phyloP scores from a whole-genome alignment of 2,888 invertebrate species.

The Epinotia brunnichana region DNA sequence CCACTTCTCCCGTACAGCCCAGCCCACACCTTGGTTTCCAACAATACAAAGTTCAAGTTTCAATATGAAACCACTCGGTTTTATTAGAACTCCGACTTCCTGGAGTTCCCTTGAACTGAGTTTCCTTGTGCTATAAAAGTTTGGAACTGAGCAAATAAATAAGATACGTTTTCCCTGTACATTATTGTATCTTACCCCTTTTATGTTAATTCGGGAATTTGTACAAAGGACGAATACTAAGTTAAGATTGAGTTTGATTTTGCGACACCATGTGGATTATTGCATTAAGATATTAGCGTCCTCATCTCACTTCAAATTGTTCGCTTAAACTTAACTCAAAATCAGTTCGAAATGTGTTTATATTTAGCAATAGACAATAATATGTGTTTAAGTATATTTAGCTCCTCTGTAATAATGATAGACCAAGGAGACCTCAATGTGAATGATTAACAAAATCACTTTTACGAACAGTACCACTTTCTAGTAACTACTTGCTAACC shows the following conservation, averaged over 20 bases:
- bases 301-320: background rate
- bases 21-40: background rate
- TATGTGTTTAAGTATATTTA: no score
- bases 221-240: background rate
- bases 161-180: background rate
- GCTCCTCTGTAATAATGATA: no score
- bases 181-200: background rate
- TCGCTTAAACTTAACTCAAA: background rate
- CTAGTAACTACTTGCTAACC: background rate
- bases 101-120: conserved; percentile 1
- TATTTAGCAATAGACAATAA: no score
- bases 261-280: background rate
- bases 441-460: no score
- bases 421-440: background rate
- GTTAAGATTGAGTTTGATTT: background rate
- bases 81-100: conserved; percentile 9
- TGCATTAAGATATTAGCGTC: background rate
- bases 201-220: background rate
- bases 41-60: conserved; percentile 1
- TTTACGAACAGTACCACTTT: background rate
- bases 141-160: background rate
- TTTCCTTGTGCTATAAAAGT: conserved; percentile 8
- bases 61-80: conserved; percentile 1
- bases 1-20: background rate
- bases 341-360: background rate